A percentile compares a stretch with the other conserved stretches of the same genome.
Evolutionary conservation across 1,140 invertebrate species (phyloP).

Genomic region (Ectropis grisescens): DNA sequence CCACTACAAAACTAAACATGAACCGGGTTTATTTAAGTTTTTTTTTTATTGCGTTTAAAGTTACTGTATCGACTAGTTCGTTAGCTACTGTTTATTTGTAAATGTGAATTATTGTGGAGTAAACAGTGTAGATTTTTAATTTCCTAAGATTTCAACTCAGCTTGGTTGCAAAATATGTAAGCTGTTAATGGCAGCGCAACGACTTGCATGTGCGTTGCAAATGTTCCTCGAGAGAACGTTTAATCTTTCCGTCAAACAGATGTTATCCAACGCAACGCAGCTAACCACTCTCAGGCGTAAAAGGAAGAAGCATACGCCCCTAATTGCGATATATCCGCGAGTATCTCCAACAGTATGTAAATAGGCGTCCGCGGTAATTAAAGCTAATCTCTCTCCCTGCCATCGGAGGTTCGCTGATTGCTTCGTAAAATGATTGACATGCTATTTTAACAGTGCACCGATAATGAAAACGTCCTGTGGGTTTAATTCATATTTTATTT

Average conservation of each 20-base stretch:
- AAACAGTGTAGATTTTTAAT: too few relatives aligned
- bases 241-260: slow-evolving; percentile 52
- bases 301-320: slow-evolving; percentile 53
- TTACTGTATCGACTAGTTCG: too few relatives aligned
- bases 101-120: too few relatives aligned
- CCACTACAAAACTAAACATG: too few relatives aligned
- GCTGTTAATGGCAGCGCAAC: too few relatives aligned
- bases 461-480: slow-evolving; percentile 60
- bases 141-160: too few relatives aligned
- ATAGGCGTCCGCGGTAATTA: slow-evolving; percentile 64
- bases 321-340: slow-evolving; percentile 61
- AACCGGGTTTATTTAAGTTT: too few relatives aligned
- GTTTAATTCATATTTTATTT: slow-evolving; percentile 51
- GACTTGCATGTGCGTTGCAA: slow-evolving; percentile 8
- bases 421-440: slow-evolving; percentile 63
- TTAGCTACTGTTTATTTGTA: too few relatives aligned
- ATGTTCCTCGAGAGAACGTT: slow-evolving; percentile 26
- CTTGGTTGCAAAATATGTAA: too few relatives aligned
- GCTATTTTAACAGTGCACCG: slow-evolving; percentile 49
- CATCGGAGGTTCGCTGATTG: slow-evolving; percentile 47
- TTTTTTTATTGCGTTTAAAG: too few relatives aligned
- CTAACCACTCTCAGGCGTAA: slow-evolving; percentile 36
- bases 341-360: slow-evolving; percentile 63
- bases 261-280: slow-evolving; percentile 38
- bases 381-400: slow-evolving; percentile 56